These are phyloP conservation scores for Thalpophila matura DNA, from an alignment of 2,888 invertebrate genomes.

Conservation along the genomic window DNA sequence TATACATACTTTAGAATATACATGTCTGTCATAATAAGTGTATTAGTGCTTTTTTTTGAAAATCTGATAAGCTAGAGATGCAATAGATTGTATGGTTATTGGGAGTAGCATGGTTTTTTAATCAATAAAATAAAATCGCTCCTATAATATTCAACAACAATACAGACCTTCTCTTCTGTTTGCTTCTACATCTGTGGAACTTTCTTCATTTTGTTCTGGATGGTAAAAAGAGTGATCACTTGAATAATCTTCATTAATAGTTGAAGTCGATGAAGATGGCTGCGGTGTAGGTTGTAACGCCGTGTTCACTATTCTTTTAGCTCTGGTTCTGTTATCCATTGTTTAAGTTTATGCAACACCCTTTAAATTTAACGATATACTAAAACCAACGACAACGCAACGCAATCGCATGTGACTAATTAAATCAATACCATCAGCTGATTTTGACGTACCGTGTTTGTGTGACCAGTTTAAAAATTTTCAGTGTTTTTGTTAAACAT, in stretches of 20 bases:
- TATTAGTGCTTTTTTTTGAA: too few species aligned
- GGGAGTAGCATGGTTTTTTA: neutral
- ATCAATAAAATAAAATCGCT: conserved; percentile 7
- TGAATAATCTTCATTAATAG: conserved; percentile 44
- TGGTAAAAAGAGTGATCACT: conserved; percentile 46
- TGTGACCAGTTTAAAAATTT: conserved; percentile 4
- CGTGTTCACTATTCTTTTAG: conserved; percentile 41
- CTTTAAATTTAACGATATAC: too few species aligned
- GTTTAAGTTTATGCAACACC: neutral
- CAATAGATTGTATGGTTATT: too few species aligned
- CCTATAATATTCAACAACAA: conserved; percentile 14
- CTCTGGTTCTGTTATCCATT: conserved; percentile 34
- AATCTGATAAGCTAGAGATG: too few species aligned
- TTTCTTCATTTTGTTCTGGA: conserved; percentile 48
- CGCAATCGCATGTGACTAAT: conserved; percentile 27
- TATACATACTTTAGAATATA: too few species aligned
- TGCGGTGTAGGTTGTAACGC: conserved; percentile 36
- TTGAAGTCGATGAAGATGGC: conserved; percentile 39
- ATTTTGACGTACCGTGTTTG: conserved; percentile 5
- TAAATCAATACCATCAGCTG: too few species aligned
- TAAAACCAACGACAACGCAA: neutral
- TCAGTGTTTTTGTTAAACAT: conserved; percentile 8
- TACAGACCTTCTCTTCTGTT: conserved; percentile 41
- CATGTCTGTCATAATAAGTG: too few species aligned
- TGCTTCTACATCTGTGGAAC: conserved; percentile 37